Conservation (phyloP, 1,140 invertebrate genomes). For the Hyles euphorbiae region DNA sequence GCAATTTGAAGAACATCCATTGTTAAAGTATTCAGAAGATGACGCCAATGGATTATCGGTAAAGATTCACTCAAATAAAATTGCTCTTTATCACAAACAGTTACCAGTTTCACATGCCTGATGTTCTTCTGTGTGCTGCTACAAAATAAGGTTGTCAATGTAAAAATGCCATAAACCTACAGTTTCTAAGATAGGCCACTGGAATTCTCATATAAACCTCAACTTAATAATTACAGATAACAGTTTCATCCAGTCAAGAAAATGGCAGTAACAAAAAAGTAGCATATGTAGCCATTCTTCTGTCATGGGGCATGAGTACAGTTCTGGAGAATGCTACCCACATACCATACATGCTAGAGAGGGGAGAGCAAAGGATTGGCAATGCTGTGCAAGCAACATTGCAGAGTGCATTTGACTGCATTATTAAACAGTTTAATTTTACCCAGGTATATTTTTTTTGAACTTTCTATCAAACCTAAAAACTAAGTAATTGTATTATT, state of each 20-base stretch:
- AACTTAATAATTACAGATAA: slow-evolving; percentile 39
- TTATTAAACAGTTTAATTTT: slow-evolving; percentile 56
- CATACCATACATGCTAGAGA: slow-evolving; percentile 62
- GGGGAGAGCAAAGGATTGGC: slow-evolving; percentile 50
- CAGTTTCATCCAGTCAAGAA: slow-evolving; percentile 37
- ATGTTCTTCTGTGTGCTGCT: too few relatives aligned
- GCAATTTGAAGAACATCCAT: slow-evolving; percentile 41
- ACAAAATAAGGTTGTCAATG: too few relatives aligned
- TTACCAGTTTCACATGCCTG: too few relatives aligned
- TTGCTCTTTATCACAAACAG: not conserved
- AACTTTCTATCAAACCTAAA: not conserved
- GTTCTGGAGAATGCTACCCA: slow-evolving; percentile 39
- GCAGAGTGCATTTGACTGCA: slow-evolving; percentile 65
- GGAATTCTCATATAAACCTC: not conserved
- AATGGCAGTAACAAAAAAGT: slow-evolving; percentile 38
- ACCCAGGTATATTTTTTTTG: slow-evolving; percentile 47
- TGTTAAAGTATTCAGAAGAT: slow-evolving; percentile 59
- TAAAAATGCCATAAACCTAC: too few relatives aligned
- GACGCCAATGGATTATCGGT: slow-evolving; percentile 58
- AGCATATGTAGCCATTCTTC: slow-evolving; percentile 49
- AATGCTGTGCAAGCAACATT: slow-evolving; percentile 45
- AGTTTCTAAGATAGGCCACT: not conserved
- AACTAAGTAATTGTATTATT: too few relatives aligned
- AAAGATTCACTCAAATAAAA: slow-evolving; percentile 14
- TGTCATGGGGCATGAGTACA: slow-evolving; percentile 56